Conservation (phyloP, 2,888 invertebrate species). For the Willowsia nigromaculata region DNA sequence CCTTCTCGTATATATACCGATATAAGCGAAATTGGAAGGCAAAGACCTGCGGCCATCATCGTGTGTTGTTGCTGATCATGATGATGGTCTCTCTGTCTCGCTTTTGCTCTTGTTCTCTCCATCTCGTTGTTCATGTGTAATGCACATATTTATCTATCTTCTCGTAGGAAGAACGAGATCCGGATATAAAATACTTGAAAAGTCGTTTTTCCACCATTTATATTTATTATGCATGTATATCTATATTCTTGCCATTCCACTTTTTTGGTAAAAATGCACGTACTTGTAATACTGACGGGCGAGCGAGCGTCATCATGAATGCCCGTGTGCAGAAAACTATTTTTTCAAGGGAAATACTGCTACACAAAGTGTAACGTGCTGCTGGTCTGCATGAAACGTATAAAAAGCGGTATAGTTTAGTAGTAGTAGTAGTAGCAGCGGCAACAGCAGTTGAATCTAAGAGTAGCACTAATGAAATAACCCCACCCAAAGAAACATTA, state of each 20-base stretch:
- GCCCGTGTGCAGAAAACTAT: constrained; percentile 37
- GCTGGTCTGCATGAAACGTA: background rate
- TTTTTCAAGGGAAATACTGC: constrained; percentile 24
- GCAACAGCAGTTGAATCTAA: constrained; percentile 51
- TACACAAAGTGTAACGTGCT: constrained; percentile 15
- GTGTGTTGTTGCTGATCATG: background rate
- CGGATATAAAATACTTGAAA: constrained; percentile 53
- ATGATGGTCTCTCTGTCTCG: constrained; percentile 41
- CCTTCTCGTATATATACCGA: background rate
- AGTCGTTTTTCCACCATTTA: constrained; percentile 29
- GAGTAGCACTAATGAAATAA: constrained; percentile 69
- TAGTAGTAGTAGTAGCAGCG: background rate
- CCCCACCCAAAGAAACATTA: constrained; percentile 72
- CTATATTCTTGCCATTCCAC: constrained; percentile 2
- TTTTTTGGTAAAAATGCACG: constrained; percentile 33
- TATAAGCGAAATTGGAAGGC: constrained; percentile 37
- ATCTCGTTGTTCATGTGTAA: constrained; percentile 38
- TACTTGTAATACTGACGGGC: background rate
- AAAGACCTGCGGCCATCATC: constrained; percentile 65
- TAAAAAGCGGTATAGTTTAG: constrained; percentile 16
- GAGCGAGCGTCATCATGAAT: constrained; percentile 20
- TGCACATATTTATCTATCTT: constrained; percentile 39
- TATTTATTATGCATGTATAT: constrained; percentile 43
- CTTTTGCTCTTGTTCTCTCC: constrained; percentile 8
- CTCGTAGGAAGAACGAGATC: constrained; percentile 20